Evolutionary conservation across 1,140 invertebrate genomes (phyloP), one percentile per base, ranked within the genome.

Genomic region (Macrobrachium rosenbergii): DNA sequence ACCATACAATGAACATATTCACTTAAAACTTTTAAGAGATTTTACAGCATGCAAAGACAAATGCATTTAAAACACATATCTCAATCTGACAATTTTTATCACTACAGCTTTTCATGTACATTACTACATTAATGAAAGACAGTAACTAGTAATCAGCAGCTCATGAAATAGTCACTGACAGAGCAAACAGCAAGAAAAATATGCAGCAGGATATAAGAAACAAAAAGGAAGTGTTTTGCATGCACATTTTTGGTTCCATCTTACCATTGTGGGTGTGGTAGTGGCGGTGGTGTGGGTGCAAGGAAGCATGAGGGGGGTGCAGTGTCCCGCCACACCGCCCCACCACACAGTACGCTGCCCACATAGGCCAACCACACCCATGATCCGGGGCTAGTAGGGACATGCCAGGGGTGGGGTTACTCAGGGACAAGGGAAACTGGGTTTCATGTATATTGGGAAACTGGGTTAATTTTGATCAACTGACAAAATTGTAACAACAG

Each of bases 201-300:
- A 67, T 69, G 62, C 64, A 72, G 21, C 19, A 82, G 45, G 43
- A 81, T 45, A 11, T 52, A 80, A 63, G 28, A 58, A 67, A 73
- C 43, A 79, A 7, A 69, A 86, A 72, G n/a, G 43, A 81, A 59
- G 78, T 63, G 60, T 69, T 67, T 73, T 63, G 69, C 77, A 87
- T 76, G 69, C 77, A 87, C 85, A 87, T 21, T 60, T 52, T 58
- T 62, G 60, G 78, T 75, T 75, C 62, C 78, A 81, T 75, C 85
- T 87, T 87, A 87, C 85, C 85, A 80, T 87, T 87, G 85, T 87
- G 85, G 85, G 85, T 87, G 85, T 87, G 85, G 85, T 87, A 87
- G 85, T 87, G 85, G 85, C 85, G 85, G 67, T 81, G 85, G 85
- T 79, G 85, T 63, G 85, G 60, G 78, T 45, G 77, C 23, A 79